Conservation (phyloP, 2,797 vertebrate species). For the Chrysocyon brachyurus region DNA sequence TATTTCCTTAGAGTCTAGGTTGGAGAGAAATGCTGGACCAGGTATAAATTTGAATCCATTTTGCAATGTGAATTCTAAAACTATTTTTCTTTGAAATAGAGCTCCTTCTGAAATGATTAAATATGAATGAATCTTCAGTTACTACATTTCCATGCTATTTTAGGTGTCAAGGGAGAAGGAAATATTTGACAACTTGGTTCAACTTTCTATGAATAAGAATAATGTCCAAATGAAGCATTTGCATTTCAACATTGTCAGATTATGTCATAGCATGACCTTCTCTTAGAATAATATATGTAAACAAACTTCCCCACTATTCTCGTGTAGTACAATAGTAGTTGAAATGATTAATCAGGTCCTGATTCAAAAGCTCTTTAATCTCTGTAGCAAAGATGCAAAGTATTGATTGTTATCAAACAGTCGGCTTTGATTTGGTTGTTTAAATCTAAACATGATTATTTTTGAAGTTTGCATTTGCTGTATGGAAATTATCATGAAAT, state of each 20-base stretch:
- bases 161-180: constrained; percentile 62
- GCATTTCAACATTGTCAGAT: constrained; percentile 57
- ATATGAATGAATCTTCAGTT: constrained; percentile 72
- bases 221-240: constrained; percentile 59
- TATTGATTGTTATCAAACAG: constrained; percentile 16
- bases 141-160: constrained; percentile 57
- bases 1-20: constrained; percentile 14
- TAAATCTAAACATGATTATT: constrained; percentile 46
- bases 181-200: constrained; percentile 72
- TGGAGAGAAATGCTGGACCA: neutral
- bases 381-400: neutral
- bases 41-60: constrained; percentile 67
- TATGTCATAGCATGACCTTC: constrained; percentile 52
- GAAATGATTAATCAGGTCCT: constrained; percentile 44
- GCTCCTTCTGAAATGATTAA: constrained; percentile 69
- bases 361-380: constrained; percentile 21
- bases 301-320: neutral
- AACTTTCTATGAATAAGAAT: constrained; percentile 73
- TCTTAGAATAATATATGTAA: constrained; percentile 61
- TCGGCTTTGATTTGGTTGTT: neutral
- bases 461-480: constrained; percentile 36
- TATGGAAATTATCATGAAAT: constrained; percentile 28
- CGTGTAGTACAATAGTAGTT: neutral
- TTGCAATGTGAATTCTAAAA: constrained; percentile 58
- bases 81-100: constrained; percentile 66